Percentiles rank a stretch among this genome's conserved stretches.
Evolutionary conservation across 2,888 invertebrate genomes (phyloP).

Genomic region (Laothoe populi): DNA sequence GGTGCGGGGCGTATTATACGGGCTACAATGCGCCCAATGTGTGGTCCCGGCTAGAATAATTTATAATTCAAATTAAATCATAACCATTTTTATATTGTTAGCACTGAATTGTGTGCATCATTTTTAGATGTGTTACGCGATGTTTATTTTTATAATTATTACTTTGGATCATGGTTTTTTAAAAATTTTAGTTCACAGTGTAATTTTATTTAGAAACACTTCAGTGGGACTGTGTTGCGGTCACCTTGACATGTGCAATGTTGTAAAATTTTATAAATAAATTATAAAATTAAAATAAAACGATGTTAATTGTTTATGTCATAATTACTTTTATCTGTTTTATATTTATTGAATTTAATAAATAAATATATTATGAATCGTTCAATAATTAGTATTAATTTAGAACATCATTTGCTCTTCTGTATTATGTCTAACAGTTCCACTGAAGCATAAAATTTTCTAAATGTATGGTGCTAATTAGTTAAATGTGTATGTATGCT

Average conservation of each 20-base stretch:
- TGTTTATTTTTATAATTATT: neutral
- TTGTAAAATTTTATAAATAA: conserved; percentile 2
- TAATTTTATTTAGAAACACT: neutral
- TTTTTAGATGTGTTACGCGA: conserved; percentile 12
- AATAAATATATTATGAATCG: neutral
- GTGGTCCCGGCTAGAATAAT: neutral
- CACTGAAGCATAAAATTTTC: conserved; percentile 27
- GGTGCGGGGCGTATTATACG: no score
- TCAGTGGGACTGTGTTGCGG: conserved; percentile 2
- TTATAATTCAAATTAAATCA: neutral
- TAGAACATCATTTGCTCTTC: neutral
- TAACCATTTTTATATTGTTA: neutral
- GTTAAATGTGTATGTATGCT: conserved; percentile 36
- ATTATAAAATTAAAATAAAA: neutral
- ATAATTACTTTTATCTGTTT: neutral
- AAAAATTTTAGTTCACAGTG: neutral
- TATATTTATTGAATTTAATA: neutral
- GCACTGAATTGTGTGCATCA: conserved; percentile 21
- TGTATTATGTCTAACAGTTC: neutral
- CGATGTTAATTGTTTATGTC: conserved; percentile 4
- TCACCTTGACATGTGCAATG: neutral
- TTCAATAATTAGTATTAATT: neutral
- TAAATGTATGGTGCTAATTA: conserved; percentile 52
- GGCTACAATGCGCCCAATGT: neutral
- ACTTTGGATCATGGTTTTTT: neutral